A percentile compares a stretch with the other conserved stretches of the same genome.
These are phyloP conservation scores for Polydesmus complanatus DNA, from an alignment of 2,888 invertebrate species.

Conservation along the genomic window DNA sequence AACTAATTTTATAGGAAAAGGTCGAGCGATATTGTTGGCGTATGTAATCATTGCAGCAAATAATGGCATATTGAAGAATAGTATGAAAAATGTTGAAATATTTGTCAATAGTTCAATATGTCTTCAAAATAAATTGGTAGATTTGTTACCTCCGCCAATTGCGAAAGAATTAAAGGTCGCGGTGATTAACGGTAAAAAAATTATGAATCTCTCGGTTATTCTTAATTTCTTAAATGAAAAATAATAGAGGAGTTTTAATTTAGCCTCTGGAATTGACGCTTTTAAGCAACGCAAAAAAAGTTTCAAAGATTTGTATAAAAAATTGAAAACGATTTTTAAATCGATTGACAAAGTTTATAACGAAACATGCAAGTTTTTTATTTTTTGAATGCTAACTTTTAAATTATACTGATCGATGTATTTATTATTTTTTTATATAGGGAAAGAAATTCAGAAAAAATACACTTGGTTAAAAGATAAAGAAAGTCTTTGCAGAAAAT, in stretches of 20 bases:
- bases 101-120: slow-evolving; percentile 4
- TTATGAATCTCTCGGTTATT: not conserved
- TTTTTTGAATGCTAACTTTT: not conserved
- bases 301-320: not conserved
- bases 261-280: not conserved
- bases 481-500: slow-evolving; percentile 3
- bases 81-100: slow-evolving; percentile 1
- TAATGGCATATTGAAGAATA: slow-evolving; percentile 2
- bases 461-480: slow-evolving; percentile 4
- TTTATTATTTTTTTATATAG: not conserved
- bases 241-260: not conserved
- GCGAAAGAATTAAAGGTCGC: slow-evolving; percentile 1
- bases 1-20: not conserved
- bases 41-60: slow-evolving; percentile 3
- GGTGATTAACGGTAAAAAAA: not conserved
- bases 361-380: slow-evolving; percentile 1
- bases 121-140: slow-evolving; percentile 8
- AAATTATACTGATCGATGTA: not conserved
- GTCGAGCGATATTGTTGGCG: slow-evolving; percentile 3
- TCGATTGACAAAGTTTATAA: slow-evolving; percentile 7
- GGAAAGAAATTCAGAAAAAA: slow-evolving; percentile 4
- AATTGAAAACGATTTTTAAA: not conserved
- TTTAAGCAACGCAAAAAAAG: not conserved
- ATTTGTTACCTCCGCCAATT: slow-evolving; percentile 1
- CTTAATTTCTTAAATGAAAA: not conserved